A percentile compares a stretch with the other conserved stretches of the same genome.
phyloP scores from a whole-genome alignment of 2,113 vertebrate genomes.

The Corythornis cristatus region DNA sequence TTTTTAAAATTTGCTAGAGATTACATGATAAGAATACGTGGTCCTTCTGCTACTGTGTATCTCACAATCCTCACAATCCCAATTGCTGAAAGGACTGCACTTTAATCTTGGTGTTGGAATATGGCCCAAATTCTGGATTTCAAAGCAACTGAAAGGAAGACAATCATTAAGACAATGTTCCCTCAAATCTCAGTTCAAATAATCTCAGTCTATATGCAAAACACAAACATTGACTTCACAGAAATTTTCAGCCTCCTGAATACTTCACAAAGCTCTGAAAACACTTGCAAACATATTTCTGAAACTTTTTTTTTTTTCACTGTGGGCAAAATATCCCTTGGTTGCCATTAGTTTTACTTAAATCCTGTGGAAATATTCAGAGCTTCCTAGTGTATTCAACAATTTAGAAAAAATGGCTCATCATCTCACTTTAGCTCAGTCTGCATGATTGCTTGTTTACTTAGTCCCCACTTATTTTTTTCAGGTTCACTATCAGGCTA shows the following conservation, averaged over 20 bases:
- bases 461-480: conserved; percentile 76
- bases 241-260: conserved; percentile 66
- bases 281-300: conserved; percentile 69
- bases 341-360: conserved; percentile 81
- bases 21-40: background rate
- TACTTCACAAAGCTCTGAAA: conserved; percentile 59
- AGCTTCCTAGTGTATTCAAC: conserved; percentile 58
- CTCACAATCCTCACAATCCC: background rate
- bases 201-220: conserved; percentile 74
- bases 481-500: conserved; percentile 79
- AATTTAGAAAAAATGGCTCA: conserved; percentile 49
- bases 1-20: conserved; percentile 43
- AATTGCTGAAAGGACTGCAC: conserved; percentile 35
- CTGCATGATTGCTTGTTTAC: conserved; percentile 64
- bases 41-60: conserved; percentile 36
- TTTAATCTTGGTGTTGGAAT: conserved; percentile 69
- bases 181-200: conserved; percentile 80
- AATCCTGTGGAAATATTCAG: conserved; percentile 79
- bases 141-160: conserved; percentile 74
- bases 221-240: conserved; percentile 73
- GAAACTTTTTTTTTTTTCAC: conserved; percentile 52
- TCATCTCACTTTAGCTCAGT: conserved; percentile 42
- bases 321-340: conserved; percentile 74
- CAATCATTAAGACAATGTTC: conserved; percentile 75
- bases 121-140: conserved; percentile 73